Percentiles rank a stretch among this genome's conserved stretches.
Evolutionary conservation across 2,888 invertebrate genomes (phyloP).

Genomic region (Rambutsinella grinnellia): DNA sequence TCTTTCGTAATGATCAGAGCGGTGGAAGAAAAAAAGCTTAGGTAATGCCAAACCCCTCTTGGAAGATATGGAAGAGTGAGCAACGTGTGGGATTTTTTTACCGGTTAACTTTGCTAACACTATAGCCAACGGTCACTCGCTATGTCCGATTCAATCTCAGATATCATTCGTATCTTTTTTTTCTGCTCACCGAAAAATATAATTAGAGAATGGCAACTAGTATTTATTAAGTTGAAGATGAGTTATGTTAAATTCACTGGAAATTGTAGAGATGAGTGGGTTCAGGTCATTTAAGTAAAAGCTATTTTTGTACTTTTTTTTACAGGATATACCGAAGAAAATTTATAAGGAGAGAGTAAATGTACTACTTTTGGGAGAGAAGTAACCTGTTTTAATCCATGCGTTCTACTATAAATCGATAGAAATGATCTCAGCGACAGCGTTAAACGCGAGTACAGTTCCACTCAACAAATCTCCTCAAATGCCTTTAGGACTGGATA

Average conservation of each 20-base stretch:
- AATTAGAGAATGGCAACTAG: not conserved
- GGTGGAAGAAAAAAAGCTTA: not conserved
- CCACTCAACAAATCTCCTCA: conserved; percentile 53
- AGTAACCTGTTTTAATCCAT: not conserved
- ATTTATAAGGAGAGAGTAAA: not conserved
- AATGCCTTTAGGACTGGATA: conserved; percentile 57
- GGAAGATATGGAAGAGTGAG: conserved; percentile 33
- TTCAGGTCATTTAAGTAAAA: not conserved
- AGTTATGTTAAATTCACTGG: not conserved
- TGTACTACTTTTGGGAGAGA: not conserved
- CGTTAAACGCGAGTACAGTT: conserved; percentile 56
- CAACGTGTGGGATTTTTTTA: conserved; percentile 29
- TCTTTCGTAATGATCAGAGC: conserved; percentile 3
- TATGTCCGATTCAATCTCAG: not conserved
- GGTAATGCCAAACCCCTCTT: conserved; percentile 7
- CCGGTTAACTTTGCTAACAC: not conserved
- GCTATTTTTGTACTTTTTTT: conserved; percentile 1
- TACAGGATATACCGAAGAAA: not conserved
- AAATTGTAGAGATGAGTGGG: not conserved
- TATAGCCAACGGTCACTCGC: conserved; percentile 3
- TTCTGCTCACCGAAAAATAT: not conserved
- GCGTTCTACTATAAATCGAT: not conserved
- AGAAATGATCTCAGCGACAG: conserved; percentile 65
- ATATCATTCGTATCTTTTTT: not conserved
- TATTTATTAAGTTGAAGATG: conserved; percentile 1